Evolutionary conservation across 2,888 invertebrate genomes (phyloP).

Genomic region (Platynereis dumerilii): DNA sequence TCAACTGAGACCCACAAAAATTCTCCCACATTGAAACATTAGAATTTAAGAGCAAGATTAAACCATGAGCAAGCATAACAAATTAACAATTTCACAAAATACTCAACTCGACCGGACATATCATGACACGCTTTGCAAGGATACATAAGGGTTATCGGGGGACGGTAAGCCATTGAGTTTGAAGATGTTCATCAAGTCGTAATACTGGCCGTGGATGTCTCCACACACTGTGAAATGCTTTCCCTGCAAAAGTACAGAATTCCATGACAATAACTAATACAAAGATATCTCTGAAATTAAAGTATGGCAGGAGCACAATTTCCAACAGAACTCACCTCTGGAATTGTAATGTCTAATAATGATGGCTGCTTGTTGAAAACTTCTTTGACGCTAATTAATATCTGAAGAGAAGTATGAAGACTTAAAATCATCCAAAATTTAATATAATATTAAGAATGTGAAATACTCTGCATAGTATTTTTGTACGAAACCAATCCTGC

Average conservation of each 20-base stretch:
- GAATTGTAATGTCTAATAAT: slow-evolving; percentile 87
- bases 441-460: too few relatives aligned
- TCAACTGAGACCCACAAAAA: too few relatives aligned
- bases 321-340: slow-evolving; percentile 68
- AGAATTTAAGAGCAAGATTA: too few relatives aligned
- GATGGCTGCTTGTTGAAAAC: slow-evolving; percentile 85
- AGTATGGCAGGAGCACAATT: too few relatives aligned
- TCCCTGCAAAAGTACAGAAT: slow-evolving; percentile 64
- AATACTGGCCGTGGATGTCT: slow-evolving; percentile 98
- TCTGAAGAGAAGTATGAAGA: slow-evolving; percentile 68
- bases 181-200: slow-evolving; percentile 97
- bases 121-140: slow-evolving; percentile 38
- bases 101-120: too few relatives aligned
- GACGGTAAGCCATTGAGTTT: slow-evolving; percentile 95
- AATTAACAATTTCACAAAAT: too few relatives aligned
- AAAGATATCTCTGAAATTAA: too few relatives aligned
- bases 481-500: too few relatives aligned
- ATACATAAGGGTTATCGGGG: slow-evolving; percentile 89
- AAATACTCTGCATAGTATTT: too few relatives aligned
- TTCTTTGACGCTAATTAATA: slow-evolving; percentile 86
- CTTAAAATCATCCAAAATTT: too few relatives aligned
- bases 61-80: too few relatives aligned
- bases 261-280: slow-evolving; percentile 31
- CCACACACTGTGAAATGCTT: slow-evolving; percentile 97
- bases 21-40: too few relatives aligned